Conservation (phyloP, 2,888 invertebrate species). For the Ctena decussata region DNA sequence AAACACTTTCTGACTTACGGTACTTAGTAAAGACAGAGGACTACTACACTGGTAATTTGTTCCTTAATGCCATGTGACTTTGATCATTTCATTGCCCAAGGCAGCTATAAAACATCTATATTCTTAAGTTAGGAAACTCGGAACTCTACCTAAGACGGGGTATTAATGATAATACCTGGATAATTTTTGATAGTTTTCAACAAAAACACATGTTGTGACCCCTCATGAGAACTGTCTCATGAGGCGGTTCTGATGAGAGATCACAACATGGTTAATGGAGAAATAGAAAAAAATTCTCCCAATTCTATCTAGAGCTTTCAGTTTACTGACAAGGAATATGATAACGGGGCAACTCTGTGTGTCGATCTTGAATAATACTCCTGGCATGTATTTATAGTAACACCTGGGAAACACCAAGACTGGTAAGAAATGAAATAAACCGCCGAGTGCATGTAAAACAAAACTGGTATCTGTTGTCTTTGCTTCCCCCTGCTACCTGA, state of each 20-base stretch:
- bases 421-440: background rate
- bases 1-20: too few relatives aligned
- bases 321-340: background rate
- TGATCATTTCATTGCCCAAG: background rate
- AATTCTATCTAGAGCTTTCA: background rate
- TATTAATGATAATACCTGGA: background rate
- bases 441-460: conserved; percentile 3
- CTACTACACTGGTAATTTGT: background rate
- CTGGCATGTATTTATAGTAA: background rate
- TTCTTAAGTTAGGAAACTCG: too few relatives aligned
- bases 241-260: too few relatives aligned
- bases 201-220: too few relatives aligned
- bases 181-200: too few relatives aligned
- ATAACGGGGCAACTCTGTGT: background rate
- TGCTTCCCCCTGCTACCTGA: too few relatives aligned
- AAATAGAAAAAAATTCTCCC: too few relatives aligned
- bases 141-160: too few relatives aligned
- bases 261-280: too few relatives aligned
- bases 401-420: background rate
- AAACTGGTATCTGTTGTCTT: background rate
- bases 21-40: background rate
- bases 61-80: background rate
- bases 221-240: too few relatives aligned
- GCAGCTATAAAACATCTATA: conserved; percentile 5
- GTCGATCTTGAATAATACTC: background rate